A percentile compares a stretch with the other conserved stretches of the same genome.
These are phyloP conservation scores for Plestiodon gilberti DNA, from an alignment of 2,113 vertebrate species.

Conservation along the genomic window DNA sequence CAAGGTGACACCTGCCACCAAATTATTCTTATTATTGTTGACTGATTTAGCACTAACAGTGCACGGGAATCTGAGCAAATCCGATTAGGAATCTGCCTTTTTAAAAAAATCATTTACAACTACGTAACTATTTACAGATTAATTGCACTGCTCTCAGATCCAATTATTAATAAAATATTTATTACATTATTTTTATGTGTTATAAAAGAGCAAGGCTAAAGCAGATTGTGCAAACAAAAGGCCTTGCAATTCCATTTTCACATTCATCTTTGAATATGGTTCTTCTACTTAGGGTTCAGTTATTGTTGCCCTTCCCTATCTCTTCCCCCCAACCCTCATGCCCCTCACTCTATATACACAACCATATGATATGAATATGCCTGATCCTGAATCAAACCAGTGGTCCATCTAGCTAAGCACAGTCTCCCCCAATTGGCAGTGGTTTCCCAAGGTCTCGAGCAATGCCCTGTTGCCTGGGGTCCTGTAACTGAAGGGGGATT, in stretches of 20 bases:
- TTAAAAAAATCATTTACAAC: not conserved
- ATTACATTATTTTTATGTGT: not conserved
- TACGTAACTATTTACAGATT: conserved; percentile 8
- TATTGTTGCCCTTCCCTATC: no score
- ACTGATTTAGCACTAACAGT: conserved; percentile 7
- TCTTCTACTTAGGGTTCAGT: not conserved
- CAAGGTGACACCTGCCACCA: not conserved
- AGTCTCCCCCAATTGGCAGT: no score
- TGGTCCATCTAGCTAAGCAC: no score
- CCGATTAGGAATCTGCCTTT: conserved; percentile 12
- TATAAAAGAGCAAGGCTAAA: not conserved
- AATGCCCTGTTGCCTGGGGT: no score
- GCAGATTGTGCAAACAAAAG: not conserved
- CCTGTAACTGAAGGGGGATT: no score
- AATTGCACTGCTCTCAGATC: not conserved
- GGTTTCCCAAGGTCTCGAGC: no score
- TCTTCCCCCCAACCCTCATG: not conserved
- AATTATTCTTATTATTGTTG: not conserved
- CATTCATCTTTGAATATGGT: not conserved
- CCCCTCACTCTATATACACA: not conserved
- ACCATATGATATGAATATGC: no score
- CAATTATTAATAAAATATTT: conserved; percentile 22
- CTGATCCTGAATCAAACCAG: no score
- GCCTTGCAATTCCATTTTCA: not conserved
- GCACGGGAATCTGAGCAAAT: conserved; percentile 8